Conservation (phyloP, 2,888 invertebrate species). For the Agrypnus murinus region DNA sequence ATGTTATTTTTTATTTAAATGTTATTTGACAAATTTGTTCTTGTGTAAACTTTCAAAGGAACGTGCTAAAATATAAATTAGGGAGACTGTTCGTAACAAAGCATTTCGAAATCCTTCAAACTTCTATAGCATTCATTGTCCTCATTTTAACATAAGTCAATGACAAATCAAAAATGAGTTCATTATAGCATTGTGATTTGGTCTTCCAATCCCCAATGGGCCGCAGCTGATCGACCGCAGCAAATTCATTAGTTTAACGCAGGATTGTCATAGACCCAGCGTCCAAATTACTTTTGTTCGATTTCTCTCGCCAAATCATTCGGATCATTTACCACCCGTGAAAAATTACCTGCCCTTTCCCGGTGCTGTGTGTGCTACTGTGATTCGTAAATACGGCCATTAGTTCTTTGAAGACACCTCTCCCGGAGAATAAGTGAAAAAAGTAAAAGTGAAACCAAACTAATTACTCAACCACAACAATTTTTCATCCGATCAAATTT, state of each 20-base stretch:
- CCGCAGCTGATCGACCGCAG: conserved; percentile 43
- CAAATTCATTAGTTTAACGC: conserved; percentile 56
- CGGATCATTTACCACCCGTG: conserved; percentile 63
- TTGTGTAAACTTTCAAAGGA: too few species aligned
- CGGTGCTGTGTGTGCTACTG: conserved; percentile 52
- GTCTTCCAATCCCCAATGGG: conserved; percentile 23
- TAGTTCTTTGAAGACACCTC: conserved; percentile 54
- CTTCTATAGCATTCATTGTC: too few species aligned
- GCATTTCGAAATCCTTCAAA: too few species aligned
- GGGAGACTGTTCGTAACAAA: too few species aligned
- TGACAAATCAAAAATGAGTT: not conserved
- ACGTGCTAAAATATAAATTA: too few species aligned
- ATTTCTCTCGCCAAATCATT: conserved; percentile 61
- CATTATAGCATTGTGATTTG: conserved; percentile 8
- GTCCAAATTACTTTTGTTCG: conserved; percentile 56
- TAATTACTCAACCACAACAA: conserved; percentile 17
- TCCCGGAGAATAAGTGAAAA: conserved; percentile 9
- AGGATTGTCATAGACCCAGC: conserved; percentile 52
- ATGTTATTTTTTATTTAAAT: too few species aligned
- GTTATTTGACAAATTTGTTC: too few species aligned
- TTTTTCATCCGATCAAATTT: too few species aligned
- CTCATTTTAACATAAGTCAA: too few species aligned
- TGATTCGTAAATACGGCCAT: conserved; percentile 62
- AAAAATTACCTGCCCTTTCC: conserved; percentile 62
- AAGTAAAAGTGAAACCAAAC: conserved; percentile 34